Evolutionary conservation across 2,888 invertebrate genomes (phyloP), one percentile per base, ranked within the genome.

Genomic region (Zonitis immaculata): DNA sequence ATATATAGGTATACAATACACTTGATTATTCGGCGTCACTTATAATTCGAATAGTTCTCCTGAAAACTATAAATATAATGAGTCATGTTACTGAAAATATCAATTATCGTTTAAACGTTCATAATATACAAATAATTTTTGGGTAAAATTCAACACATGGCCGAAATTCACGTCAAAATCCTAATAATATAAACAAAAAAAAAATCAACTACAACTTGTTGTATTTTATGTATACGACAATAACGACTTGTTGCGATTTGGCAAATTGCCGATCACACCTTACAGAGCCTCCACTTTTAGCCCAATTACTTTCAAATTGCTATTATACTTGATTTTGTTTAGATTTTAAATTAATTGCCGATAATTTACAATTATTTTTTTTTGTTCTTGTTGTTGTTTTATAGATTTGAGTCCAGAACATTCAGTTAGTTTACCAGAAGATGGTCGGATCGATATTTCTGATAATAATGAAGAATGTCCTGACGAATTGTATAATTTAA

Each of bases 401-500:
- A 7, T 66, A 76, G 77, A 73, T 45, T 62, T 69, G 39, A 77
- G 76, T 63, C 76, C 76, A 3, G 77, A 77, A 61, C 68, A 75
- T 44, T 64, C 69, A n/a, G 75, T 76, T 18, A 73, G 75, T 58
- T 61, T 73, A n/a, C 74, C 74, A 2, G 77, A 76, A 61, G n/a
- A n/a, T n/a, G 53, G 55, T n/a, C 52, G 61, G 43, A 66, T 66
- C 32, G 56, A 58, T 8, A 61, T 62, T 56, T 73, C 72, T 22
- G 72, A 73, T 26, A 74, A 65, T 60, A 74, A 73, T 54, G 70
- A 70, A 5, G 76, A 75, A 60, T 74, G 75, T 55, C 80, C 81
- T 1, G 86, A 86, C 65, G 87, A 87, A 66, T 78, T 88, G 16
- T 88, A 86, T 76, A 88, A 88, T 70, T 77, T 88, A 49, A 87